Evolutionary conservation across 2,797 vertebrate species (phyloP), one percentile per base, ranked within the genome.

Genomic region (Sebastes nivosus): DNA sequence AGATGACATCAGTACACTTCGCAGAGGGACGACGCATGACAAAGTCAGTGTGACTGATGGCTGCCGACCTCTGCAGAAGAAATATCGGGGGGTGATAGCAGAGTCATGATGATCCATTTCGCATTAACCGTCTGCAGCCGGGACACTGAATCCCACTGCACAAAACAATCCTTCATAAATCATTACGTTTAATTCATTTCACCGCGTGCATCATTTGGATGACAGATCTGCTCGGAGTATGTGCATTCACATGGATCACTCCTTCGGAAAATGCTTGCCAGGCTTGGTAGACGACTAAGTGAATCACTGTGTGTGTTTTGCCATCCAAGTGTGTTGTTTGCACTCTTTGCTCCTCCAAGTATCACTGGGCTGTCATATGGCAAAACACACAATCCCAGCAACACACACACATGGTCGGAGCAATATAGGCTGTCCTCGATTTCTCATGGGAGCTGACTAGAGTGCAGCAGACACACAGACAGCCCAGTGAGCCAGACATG

Each of bases 311-410:
- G 60, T 90, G 74, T 74, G 63, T 89, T 89, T 91, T 90, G 82
- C 80, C 92, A 83, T 87, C 78, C 58, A 34, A 11, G 81, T 91
- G 84, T 72, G 73, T 67, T 88, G 82, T 92, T 94, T 91, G 86
- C 67, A 52, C 72, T 85, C 75, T 36, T 77, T 59, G 65, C 74
- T 79, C 61, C n/a, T 79, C 80, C 46, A 76, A 84, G 83, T 89
- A 83, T 80, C 83, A 82, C 79, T n/a, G 9, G 57, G 72, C 59
- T 90, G 93, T 87, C 87, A 91, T 79, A 79, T 75, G 72, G 80
- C 55, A 79, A 82, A 88, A 84, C 75, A 86, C 86, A 89, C 89
- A 85, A 52, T 72, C 59, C 59, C 65, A 79, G 67, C 30, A 54
- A 67, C 72, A 61, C 55, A 72, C 27, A 68, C 67, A 77, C 60